Evolutionary conservation across 2,888 invertebrate genomes (phyloP).

Genomic region (Deilephila porcellus): DNA sequence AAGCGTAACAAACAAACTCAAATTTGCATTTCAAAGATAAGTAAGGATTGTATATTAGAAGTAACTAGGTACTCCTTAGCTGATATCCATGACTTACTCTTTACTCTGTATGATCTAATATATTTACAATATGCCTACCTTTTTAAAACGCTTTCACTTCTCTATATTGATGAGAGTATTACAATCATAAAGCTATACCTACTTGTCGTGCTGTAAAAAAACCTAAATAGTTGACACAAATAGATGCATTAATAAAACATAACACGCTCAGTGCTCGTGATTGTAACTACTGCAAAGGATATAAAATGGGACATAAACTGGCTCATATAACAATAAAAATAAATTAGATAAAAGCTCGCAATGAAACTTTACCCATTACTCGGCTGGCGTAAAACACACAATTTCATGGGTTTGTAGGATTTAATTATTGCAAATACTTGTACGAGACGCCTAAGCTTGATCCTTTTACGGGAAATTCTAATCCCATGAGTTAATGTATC

Average conservation of each 20-base stretch:
- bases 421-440: slow-evolving; percentile 77
- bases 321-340: slow-evolving; percentile 81
- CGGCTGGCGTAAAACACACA: slow-evolving; percentile 68
- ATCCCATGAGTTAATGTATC: slow-evolving; percentile 37
- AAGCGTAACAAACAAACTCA: too few species aligned
- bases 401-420: slow-evolving; percentile 72
- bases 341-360: slow-evolving; percentile 82
- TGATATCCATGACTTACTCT: too few species aligned
- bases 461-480: slow-evolving; percentile 33
- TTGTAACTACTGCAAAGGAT: slow-evolving; percentile 66
- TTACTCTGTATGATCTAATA: too few species aligned
- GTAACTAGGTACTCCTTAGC: too few species aligned
- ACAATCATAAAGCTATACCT: too few species aligned
- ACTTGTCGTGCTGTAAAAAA: background rate
- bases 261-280: slow-evolving; percentile 54
- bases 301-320: slow-evolving; percentile 75
- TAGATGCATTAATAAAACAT: slow-evolving; percentile 44
- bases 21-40: too few species aligned
- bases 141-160: too few species aligned
- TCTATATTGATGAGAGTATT: too few species aligned
- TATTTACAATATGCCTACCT: too few species aligned
- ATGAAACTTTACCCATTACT: slow-evolving; percentile 80
- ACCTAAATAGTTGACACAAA: slow-evolving; percentile 9
- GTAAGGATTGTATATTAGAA: too few species aligned
- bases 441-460: slow-evolving; percentile 32